A percentile compares a stretch with the other conserved stretches of the same genome.
Conservation (phyloP, 2,888 invertebrate genomes). For the Ischnura elegans region DNA sequence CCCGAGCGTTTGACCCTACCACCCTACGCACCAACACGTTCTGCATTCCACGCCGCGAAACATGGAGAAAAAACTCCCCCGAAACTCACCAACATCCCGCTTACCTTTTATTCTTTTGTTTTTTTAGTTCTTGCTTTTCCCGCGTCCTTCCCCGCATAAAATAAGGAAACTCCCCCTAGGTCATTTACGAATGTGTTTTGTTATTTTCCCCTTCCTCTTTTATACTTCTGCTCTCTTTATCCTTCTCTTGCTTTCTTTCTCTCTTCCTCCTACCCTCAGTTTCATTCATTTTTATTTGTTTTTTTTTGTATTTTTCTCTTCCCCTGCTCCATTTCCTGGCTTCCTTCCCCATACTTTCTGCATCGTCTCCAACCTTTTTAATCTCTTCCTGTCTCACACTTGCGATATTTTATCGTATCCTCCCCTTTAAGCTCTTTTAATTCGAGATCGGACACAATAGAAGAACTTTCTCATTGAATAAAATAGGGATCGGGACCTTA, state of each 20-base stretch:
- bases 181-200: constrained; percentile 60
- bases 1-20: not conserved
- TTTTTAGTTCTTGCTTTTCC: constrained; percentile 52
- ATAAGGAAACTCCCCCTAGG: constrained; percentile 64
- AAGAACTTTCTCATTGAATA: not conserved
- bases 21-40: not conserved
- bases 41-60: not conserved
- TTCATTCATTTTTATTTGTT: not conserved
- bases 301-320: not conserved
- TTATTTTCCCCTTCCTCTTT: not conserved
- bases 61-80: not conserved
- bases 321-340: not conserved
- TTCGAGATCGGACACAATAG: not conserved
- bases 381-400: not conserved
- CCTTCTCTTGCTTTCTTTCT: not conserved
- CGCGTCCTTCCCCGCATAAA: not conserved
- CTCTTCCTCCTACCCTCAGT: not conserved
- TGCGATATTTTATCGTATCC: not conserved
- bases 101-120: not conserved
- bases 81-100: not conserved
- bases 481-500: no score
- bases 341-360: not conserved
- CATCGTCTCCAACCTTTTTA: not conserved
- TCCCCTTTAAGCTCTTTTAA: not conserved
- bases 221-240: not conserved